Base-by-base conservation (phyloP, 2,797 vertebrate species). In the Arrhamphus sclerolepis region DNA sequence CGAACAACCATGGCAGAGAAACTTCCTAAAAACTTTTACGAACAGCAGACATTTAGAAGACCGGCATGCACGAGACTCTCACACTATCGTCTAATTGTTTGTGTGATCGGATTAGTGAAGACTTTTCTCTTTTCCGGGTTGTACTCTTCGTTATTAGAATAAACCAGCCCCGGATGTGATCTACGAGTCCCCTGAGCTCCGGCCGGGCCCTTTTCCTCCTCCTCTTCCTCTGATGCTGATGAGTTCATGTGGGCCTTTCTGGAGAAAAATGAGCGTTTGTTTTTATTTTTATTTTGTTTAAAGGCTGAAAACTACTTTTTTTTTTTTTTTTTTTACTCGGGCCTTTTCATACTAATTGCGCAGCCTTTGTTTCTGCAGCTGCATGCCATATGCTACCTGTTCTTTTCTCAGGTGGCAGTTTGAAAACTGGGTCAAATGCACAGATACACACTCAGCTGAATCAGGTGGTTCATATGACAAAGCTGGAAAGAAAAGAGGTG, bases 151-250 rank as follows among this genome's bases (percentile, higher is more conserved):
- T 77, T 87, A 91, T 91, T 89, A 89, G 84, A 90, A 87, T 90
- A 88, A 91, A 91, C 90, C 91, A 90, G 52, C 91, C 91, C 91
- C 91, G 91, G 91, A 92, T 89, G 79, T 92, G 90, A 91, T 80
- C 89, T 90, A 76, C 79, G 81, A 31, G 74, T 57, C 80, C 66
- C 77, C 42, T 68, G 55, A 51, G 74, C 69, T 52, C 24, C 56
- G 53, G 40, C 54, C 52, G 56, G 62, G 54, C 26, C 80, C 76
- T 70, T 66, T 65, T 56, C 59, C 56, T 41, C 29, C 55, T 55
- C 14, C 41, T 49, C 18, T 56, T 40, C 48, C n/a, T 26, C 24
- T 34, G 24, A 39, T 47, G 28, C 60, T 22, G 28, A 38, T 1
- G 4, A 31, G 21, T 20, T 54, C 26, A 56, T 8, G n/a, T 11